These are phyloP conservation scores for Cosmia trapezina DNA, from an alignment of 2,888 invertebrate genomes.

Conservation along the genomic window DNA sequence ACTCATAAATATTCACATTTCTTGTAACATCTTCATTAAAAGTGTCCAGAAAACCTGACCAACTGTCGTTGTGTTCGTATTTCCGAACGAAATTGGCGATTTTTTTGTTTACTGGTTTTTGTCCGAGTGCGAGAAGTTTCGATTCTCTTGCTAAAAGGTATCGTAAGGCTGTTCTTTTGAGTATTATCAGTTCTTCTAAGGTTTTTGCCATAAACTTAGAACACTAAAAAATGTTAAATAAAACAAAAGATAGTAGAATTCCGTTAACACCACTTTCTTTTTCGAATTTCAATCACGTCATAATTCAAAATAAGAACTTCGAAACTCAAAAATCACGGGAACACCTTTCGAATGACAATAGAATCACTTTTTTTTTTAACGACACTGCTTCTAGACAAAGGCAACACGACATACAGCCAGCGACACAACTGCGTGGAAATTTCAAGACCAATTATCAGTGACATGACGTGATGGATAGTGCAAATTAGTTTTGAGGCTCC, in stretches of 20 bases:
- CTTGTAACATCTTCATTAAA: slow-evolving; percentile 83
- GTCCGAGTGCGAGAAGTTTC: slow-evolving; percentile 77
- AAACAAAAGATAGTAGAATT: neutral
- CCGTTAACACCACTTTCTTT: neutral
- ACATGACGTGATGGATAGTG: slow-evolving; percentile 67
- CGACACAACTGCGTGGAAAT: slow-evolving; percentile 67
- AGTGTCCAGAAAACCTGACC: slow-evolving; percentile 79
- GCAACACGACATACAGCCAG: slow-evolving; percentile 45
- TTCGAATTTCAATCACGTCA: slow-evolving; percentile 18
- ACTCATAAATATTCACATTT: slow-evolving; percentile 80
- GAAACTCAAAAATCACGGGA: slow-evolving; percentile 8
- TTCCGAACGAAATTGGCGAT: slow-evolving; percentile 79
- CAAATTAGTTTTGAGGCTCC: slow-evolving; percentile 54
- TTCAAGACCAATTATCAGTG: slow-evolving; percentile 77
- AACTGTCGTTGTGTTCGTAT: slow-evolving; percentile 75
- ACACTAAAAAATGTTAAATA: neutral
- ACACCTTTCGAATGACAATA: slow-evolving; percentile 25
- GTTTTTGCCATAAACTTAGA: slow-evolving; percentile 79
- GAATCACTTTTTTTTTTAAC: slow-evolving; percentile 47
- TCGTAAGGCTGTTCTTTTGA: slow-evolving; percentile 78
- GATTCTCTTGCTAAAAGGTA: slow-evolving; percentile 82
- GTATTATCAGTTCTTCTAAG: slow-evolving; percentile 80
- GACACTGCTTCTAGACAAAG: slow-evolving; percentile 42
- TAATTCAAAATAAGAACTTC: slow-evolving; percentile 14
- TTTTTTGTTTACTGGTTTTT: slow-evolving; percentile 83